Evolutionary conservation across 2,797 vertebrate genomes (phyloP), one percentile per base, ranked within the genome.

Genomic region (Todus mexicanus): DNA sequence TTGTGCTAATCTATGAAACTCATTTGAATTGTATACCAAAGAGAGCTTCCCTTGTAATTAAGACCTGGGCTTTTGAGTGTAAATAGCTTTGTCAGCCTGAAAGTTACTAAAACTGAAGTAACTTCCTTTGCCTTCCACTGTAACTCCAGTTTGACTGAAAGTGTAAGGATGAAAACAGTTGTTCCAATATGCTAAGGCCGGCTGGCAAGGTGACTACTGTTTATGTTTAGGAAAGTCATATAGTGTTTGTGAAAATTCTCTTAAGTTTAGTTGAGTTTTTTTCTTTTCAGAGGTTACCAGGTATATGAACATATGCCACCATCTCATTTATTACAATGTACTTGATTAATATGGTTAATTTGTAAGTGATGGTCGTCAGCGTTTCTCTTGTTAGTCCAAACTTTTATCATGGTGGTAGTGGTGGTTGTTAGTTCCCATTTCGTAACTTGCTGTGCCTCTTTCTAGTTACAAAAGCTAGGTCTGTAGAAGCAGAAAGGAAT

Each of bases 391-490:
- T 42, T 31, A 20, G 40, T 31, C 16, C 13, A 23, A 54, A 20
- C 12, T 76, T 8, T 87, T 90, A 9, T 80, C 31, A 4, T 42
- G 22, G 27, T 42, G 22, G 27, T 73, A 9, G 40, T 63, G 3
- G 11, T 61, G 29, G 7, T 43, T 73, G 4, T 38, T 61, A 27
- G 78, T 80, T 94, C 53, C 29, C 2, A 13, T 92, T 95, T 93
- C 37, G 12, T 91, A 94, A 77, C 43, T 80, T 74, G 2, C 43
- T 77, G 23, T 81, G 61, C 13, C 20, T 90, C 38, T 60, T 77
- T 40, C 74, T 79, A 25, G 54, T 94, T 96, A 95, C 0, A 12
- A 94, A 93, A 96, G 65, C 81, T 87, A n/a, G 9, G 15, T 64
- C 47, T 83, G 11, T 71, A 65, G 76, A 94, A 73, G 87, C 73